A percentile compares a stretch with the other conserved stretches of the same genome.
phyloP scores from a whole-genome alignment of 2,797 vertebrate species.

The Enteromius treurensis region DNA sequence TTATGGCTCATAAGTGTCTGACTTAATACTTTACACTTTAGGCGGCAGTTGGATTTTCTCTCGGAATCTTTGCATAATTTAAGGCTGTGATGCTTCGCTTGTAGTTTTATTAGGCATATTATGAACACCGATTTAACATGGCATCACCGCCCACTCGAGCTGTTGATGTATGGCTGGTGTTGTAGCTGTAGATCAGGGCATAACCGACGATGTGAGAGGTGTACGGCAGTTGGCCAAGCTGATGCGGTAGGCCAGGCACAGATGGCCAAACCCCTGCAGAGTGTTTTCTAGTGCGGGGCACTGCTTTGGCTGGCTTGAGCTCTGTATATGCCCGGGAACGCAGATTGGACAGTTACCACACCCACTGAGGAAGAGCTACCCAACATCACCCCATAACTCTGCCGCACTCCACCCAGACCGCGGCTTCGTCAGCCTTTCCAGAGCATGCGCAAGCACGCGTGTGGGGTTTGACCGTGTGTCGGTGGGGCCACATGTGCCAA shows the following conservation, averaged over 20 bases:
- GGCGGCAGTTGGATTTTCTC: not conserved
- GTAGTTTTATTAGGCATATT: constrained; percentile 2
- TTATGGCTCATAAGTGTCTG: not conserved
- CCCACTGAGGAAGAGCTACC: constrained; percentile 48
- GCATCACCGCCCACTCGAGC: not conserved
- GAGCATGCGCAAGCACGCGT: constrained; percentile 1
- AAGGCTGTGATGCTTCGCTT: not conserved
- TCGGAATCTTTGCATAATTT: not conserved
- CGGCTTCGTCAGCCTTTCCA: constrained; percentile 28
- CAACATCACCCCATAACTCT: constrained; percentile 40
- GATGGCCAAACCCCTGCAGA: constrained; percentile 48
- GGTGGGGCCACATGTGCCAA: constrained; percentile 42
- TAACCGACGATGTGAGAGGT: constrained; percentile 35
- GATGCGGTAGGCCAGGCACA: constrained; percentile 34
- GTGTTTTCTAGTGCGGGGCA: constrained; percentile 44
- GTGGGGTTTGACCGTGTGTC: constrained; percentile 41
- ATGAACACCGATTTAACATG: not conserved
- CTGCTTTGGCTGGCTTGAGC: constrained; percentile 22
- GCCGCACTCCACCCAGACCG: constrained; percentile 46
- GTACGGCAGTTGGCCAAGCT: constrained; percentile 38
- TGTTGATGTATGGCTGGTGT: constrained; percentile 10
- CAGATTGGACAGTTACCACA: constrained; percentile 53
- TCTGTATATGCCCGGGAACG: constrained; percentile 43
- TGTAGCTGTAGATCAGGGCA: constrained; percentile 26
- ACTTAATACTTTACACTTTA: constrained; percentile 13